These are phyloP conservation scores for Rhegmatorhina hoffmannsi DNA, from an alignment of 2,113 vertebrate genomes.

Conservation along the genomic window DNA sequence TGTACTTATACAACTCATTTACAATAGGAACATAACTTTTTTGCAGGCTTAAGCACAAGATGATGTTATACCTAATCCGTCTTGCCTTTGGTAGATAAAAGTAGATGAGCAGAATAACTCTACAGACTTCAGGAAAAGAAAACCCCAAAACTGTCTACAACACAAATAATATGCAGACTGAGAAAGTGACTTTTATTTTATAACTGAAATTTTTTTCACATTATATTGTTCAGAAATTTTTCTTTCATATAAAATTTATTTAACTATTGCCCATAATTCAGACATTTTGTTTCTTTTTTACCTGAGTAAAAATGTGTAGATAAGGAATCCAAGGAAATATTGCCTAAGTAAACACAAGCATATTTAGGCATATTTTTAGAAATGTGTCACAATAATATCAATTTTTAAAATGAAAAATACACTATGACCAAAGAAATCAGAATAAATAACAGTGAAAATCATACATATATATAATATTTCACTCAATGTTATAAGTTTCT, in stretches of 20 bases:
- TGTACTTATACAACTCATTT: neutral
- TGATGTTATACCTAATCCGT: neutral
- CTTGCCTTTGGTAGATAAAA: neutral
- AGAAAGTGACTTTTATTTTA: neutral
- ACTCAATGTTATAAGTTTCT: neutral
- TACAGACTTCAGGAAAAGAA: neutral
- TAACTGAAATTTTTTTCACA: neutral
- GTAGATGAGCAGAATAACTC: neutral
- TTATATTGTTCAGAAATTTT: neutral
- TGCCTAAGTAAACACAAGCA: neutral
- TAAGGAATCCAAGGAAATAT: neutral
- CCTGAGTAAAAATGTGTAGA: neutral
- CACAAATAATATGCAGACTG: neutral
- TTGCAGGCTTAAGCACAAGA: neutral
- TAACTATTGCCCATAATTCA: neutral
- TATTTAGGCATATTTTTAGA: neutral
- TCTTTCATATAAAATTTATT: neutral
- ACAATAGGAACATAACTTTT: neutral
- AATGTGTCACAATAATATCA: neutral
- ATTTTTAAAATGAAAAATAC: neutral
- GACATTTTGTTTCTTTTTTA: neutral
- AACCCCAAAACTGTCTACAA: accelerated
- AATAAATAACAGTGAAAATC: neutral
- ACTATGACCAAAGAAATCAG: neutral
- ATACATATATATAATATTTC: neutral